Conservation (phyloP, 2,888 invertebrate genomes). For the Tenthredo mesomela region DNA sequence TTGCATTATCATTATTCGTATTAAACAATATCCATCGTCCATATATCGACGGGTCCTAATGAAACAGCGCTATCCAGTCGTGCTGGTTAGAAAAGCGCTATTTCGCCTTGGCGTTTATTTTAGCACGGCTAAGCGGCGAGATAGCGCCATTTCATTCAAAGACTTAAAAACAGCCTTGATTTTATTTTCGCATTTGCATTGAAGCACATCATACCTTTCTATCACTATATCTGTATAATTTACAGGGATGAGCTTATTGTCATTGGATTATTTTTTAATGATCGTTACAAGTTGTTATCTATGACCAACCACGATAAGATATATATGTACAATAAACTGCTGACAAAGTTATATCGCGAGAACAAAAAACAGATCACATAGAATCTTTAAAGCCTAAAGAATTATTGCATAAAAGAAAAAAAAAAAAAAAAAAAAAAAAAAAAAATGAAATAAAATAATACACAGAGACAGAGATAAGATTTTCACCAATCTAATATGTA, state of each 20-base stretch:
- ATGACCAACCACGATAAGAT: neutral
- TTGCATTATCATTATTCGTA: slow-evolving; percentile 1
- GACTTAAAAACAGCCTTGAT: slow-evolving; percentile 19
- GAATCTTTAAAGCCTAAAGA: neutral
- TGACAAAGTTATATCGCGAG: neutral
- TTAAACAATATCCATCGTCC: neutral
- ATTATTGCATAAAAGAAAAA: neutral
- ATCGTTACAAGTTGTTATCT: neutral
- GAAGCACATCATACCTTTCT: neutral
- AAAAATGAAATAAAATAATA: neutral
- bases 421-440: too few species aligned
- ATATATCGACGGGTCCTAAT: too few species aligned
- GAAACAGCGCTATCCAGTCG: too few species aligned
- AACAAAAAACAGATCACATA: neutral
- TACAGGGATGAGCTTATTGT: neutral
- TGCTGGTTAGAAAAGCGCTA: too few species aligned
- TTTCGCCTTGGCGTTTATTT: too few species aligned
- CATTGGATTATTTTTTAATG: slow-evolving; percentile 12
- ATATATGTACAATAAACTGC: neutral
- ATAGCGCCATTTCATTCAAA: too few species aligned
- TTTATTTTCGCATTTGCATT: neutral
- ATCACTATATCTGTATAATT: neutral
- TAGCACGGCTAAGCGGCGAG: too few species aligned
- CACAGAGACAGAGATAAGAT: slow-evolving; percentile 3
- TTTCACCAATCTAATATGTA: neutral